These are phyloP conservation scores for Lepidostoma basale DNA, from an alignment of 1,140 invertebrate species.

Conservation along the genomic window DNA sequence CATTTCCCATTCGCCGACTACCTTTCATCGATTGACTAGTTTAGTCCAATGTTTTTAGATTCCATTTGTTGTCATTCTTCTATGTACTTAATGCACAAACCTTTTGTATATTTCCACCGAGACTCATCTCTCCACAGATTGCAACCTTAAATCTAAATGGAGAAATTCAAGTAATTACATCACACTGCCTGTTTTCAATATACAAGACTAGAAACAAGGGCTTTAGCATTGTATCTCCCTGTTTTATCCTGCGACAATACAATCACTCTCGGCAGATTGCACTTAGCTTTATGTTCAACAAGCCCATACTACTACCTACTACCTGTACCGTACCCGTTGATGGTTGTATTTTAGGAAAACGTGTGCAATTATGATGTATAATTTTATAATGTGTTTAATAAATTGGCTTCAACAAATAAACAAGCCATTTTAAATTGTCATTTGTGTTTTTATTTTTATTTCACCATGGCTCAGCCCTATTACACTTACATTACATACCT, in stretches of 20 bases:
- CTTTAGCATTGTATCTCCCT: too few species aligned
- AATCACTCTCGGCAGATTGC: slow-evolving; percentile 40
- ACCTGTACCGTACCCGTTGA: slow-evolving; percentile 23
- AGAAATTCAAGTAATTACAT: neutral
- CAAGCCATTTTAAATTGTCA: slow-evolving; percentile 35
- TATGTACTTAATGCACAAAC: slow-evolving; percentile 8
- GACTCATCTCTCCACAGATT: too few species aligned
- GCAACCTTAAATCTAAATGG: too few species aligned
- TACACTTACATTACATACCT: too few species aligned
- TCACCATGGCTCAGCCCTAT: neutral
- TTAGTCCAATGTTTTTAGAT: neutral
- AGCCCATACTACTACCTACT: neutral
- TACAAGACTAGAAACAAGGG: too few species aligned
- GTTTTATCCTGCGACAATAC: slow-evolving; percentile 38
- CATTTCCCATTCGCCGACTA: too few species aligned
- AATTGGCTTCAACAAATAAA: slow-evolving; percentile 44
- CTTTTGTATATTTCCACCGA: slow-evolving; percentile 5
- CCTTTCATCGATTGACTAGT: neutral
- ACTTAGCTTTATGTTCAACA: slow-evolving; percentile 26
- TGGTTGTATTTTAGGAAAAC: slow-evolving; percentile 37
- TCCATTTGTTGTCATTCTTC: neutral
- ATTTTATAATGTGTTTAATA: slow-evolving; percentile 44
- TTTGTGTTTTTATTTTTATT: slow-evolving; percentile 4
- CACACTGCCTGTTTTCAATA: slow-evolving; percentile 39
- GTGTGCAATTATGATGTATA: slow-evolving; percentile 43